Base-by-base conservation (phyloP, 2,797 vertebrate species). In the Acanthis flammea region DNA sequence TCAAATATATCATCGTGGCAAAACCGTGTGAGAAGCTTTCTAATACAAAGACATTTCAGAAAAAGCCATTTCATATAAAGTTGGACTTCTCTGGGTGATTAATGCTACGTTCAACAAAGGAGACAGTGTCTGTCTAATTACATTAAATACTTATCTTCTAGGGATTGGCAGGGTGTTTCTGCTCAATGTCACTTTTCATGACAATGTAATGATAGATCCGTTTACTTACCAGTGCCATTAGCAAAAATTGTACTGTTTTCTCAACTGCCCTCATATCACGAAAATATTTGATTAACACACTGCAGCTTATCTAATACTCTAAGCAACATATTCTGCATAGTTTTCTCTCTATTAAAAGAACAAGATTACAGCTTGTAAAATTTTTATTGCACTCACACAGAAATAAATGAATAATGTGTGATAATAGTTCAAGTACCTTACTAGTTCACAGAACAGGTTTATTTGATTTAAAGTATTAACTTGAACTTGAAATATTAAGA, bases 211-310 rank as follows among this genome's bases (percentile, higher is more conserved):
- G 98, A 98, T 97, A 97, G 97, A 97, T 97, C 94, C 87, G 42
- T 97, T 98, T 97, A 97, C 97, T 97, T 97, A 97, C 76, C 95
- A 97, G 97, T 94, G 94, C 95, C 96, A 97, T 98, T 98, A 98
- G 97, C 97, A 97, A 97, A 97, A 97, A 97, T 89, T 79, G 74
- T 96, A 96, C 97, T 98, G 97, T 97, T 98, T 98, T 97, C 97
- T 97, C 98, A 97, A 98, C 97, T 97, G 97, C 97, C 97, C 97
- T 97, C 96, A 60, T 97, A 97, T 98, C 97, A 97, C 39, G 10
- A 97, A 98, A 98, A 98, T 98, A 98, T 98, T 98, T 97, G 97
- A 98, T 97, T 97, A 97, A 98, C 97, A 97, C 96, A 95, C 95
- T 97, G 97, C 94, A 95, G 96, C 97, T 98, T 98, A 97, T 98